Evolutionary conservation across 2,888 invertebrate species (phyloP), one percentile per base, ranked within the genome.

Genomic region (Dryomyza anilis): DNA sequence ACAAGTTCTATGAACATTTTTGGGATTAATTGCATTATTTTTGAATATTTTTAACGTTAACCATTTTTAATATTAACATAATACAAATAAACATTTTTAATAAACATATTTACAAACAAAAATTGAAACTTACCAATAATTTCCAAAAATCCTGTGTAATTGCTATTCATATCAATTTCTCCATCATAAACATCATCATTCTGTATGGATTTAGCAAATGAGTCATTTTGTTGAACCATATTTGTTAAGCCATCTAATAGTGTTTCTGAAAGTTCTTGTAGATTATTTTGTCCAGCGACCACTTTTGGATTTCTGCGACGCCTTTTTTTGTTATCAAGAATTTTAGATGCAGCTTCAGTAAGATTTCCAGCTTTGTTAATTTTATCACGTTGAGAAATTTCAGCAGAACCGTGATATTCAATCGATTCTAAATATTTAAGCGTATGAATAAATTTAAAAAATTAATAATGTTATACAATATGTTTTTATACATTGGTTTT

Each of bases 141-240:
- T 85, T 95, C 94, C 36, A 95, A 86, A 78, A 93, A 95, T 21
- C 93, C 90, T 0, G 94, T 94, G 73, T 96, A 96, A 78, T 93
- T 93, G 12, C 92, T 89, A 59, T 86, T 87, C 14, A 89, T 85
- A 75, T 94, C 92, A 55, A 96, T 85, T 60, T 85, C 86, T 0
- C 94, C 94, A 80, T 95, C 94, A 66, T 85, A 86, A 2, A 89
- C 86, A 25, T 84, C 81, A 2, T 67, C 21, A 25, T 36, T 14
- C 3, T 36, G 19, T 21, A 53, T n/a, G 6, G n/a, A 50, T 7
- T 62, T 46, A 3, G n/a, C 53, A 23, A 2, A 16, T 30, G 56
- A 23, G 1, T 36, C 21, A 12, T 19, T 21, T 4, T 14, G 14
- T 14, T 39, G 19, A 61, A 33, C 43, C 5, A 29, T 19, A 53